These are phyloP conservation scores for Neopelma chrysocephalum DNA, from an alignment of 2,797 vertebrate genomes.

Conservation along the genomic window DNA sequence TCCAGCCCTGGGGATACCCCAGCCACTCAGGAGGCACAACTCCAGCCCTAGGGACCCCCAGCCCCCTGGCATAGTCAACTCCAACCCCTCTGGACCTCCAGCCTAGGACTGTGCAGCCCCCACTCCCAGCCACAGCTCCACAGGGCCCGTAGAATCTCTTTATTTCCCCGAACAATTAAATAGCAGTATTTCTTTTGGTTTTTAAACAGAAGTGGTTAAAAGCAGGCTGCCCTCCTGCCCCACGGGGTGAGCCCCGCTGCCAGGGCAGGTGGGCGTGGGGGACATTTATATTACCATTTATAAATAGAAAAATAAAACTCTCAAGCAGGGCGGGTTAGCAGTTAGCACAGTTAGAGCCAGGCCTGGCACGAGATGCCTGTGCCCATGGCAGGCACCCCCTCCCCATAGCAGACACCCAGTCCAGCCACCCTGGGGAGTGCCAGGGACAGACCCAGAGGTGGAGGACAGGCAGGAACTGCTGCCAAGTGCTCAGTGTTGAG, in stretches of 20 bases:
- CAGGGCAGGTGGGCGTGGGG: accelerated
- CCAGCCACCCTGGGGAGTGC: neutral
- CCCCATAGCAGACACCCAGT: accelerated
- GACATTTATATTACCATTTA: conserved; percentile 81
- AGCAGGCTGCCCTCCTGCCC: neutral
- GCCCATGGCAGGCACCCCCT: accelerated
- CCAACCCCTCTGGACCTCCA: neutral
- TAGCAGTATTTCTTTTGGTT: neutral
- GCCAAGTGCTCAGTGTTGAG: neutral
- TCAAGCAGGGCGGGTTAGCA: conserved; percentile 18
- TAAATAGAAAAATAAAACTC: conserved; percentile 85
- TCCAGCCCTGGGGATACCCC: neutral
- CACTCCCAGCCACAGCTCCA: neutral
- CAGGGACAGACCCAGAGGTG: neutral
- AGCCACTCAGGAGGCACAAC: neutral
- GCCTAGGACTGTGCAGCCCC: neutral
- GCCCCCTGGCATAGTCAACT: neutral
- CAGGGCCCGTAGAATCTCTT: neutral
- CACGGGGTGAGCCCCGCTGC: neutral
- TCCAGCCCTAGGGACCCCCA: neutral
- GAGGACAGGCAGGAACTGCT: accelerated
- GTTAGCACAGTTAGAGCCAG: conserved; percentile 11
- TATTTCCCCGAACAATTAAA: conserved; percentile 48
- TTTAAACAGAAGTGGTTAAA: conserved; percentile 28
- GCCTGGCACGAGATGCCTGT: neutral